Percentiles rank a stretch among this genome's conserved stretches.
Evolutionary conservation across 2,797 vertebrate genomes (phyloP).

Genomic region (Sebastes vulpes): DNA sequence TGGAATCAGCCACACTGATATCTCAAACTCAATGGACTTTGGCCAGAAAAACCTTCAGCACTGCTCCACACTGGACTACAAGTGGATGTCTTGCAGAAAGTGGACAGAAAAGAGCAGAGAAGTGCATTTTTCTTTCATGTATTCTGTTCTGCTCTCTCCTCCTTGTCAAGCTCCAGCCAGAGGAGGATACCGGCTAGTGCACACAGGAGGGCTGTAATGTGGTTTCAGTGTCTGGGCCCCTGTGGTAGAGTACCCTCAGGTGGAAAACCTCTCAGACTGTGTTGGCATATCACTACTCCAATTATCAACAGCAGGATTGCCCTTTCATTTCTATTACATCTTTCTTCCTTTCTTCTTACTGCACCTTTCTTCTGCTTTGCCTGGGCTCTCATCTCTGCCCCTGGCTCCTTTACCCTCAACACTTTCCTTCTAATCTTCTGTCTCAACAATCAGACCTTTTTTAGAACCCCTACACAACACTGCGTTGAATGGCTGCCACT

Average conservation of each 20-base stretch:
- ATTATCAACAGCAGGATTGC: conserved; percentile 78
- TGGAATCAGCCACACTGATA: neutral
- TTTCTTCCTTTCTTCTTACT: conserved; percentile 58
- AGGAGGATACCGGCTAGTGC: conserved; percentile 36
- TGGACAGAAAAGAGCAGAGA: conserved; percentile 14
- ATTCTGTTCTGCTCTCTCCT: conserved; percentile 23
- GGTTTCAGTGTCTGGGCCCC: conserved; percentile 66
- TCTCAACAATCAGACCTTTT: conserved; percentile 45
- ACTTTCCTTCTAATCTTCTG: conserved; percentile 56
- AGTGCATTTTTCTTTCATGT: conserved; percentile 30
- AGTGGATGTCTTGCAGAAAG: conserved; percentile 11
- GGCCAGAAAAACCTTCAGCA: neutral
- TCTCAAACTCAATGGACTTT: conserved; percentile 4
- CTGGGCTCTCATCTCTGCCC: conserved; percentile 36
- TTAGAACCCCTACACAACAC: neutral
- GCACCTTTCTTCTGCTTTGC: conserved; percentile 40
- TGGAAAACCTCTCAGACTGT: conserved; percentile 74
- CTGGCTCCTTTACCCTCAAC: conserved; percentile 51
- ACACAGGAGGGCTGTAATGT: conserved; percentile 69
- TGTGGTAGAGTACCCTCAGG: conserved; percentile 65
- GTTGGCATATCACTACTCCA: conserved; percentile 73
- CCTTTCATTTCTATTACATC: conserved; percentile 74
- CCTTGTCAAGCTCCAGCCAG: conserved; percentile 27
- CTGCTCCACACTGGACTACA: neutral
- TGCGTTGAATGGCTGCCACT: conserved; percentile 22